Base-by-base conservation (phyloP, 2,113 vertebrate genomes). In the Probosciger aterrimus region DNA sequence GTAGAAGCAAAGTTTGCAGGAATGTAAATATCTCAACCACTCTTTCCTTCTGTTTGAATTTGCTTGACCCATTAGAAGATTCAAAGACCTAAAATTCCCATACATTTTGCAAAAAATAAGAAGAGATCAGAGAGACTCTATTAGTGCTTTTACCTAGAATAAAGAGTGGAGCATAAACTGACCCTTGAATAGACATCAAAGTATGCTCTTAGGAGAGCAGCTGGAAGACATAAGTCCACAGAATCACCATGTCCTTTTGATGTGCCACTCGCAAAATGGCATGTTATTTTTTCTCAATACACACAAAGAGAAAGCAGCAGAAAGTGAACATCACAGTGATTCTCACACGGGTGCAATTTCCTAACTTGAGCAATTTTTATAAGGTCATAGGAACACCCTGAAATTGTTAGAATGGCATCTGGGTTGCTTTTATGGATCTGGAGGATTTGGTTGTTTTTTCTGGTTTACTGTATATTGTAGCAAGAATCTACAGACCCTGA, bases 171-270 rank as follows among this genome's bases (percentile, higher is more conserved):
- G 20, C 17, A 33, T 47, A 78, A 87, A 69, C 64, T 89, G 80
- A 92, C 80, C 89, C 65, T 82, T 92, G 69, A 83, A 88, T 82
- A 92, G 50, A 84, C 77, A 95, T 93, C 92, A 89, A 95, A 95
- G 69, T 75, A 7, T 44, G 35, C 24, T n/a, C 43, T 75, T 82
- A 33, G 57, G 73, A 88, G 35, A 64, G 60, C 60, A 93, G 80
- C 68, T 93, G 73, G 55, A 94, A 86, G 77, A 81, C 15, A 1
- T 23, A 77, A 92, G 55, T 71, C 73, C 64, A 63, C 52, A 78
- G 69, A 90, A 79, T 63, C 68, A 35, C 43, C 2, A 1, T 70
- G 75, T 89, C 33, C 39, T 95, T 95, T 92, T 95, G 89, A 95
- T 91, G 85, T 73, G 30, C 22, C 71, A 2, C 83, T 86, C 70